Evolutionary conservation across 2,888 invertebrate genomes (phyloP), one percentile per base, ranked within the genome.

Genomic region (Schrankia costaestrigalis): DNA sequence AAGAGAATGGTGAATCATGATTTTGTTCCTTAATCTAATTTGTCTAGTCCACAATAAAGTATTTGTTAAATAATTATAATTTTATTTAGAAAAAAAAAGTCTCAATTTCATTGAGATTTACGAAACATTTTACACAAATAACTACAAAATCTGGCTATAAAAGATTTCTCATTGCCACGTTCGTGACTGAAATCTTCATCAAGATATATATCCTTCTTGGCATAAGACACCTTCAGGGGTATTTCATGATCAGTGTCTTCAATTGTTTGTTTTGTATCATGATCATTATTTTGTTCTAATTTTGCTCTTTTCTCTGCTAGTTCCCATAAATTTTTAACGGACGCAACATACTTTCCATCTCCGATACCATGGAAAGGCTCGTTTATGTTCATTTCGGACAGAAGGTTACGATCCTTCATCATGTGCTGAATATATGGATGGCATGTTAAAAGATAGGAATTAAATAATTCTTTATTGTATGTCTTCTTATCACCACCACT

Each of bases 21-120:
- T 71, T 58, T 26, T 60, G 54, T 62, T 60, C 49, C 53, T 64
- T 50, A 46, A 53, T 60, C 51, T 61, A 67, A 63, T 63, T 59
- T 63, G 46, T 81, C 83, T 85, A 86, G 85, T 86, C 82, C 60
- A 60, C 38, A 79, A 73, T 82, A 79, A 82, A 83, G 58, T 64
- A 64, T 63, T 63, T 69, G 71, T 70, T 65, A 55, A 60, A 47
- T 50, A 51, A 40, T 43, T 32, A 11, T 12, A 18, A 27, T 9
- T 10, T 42, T 34, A 35, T 36, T 54, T 51, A 46, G 38, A 52
- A 38, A 58, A 15, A 27, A 41, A 42, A 24, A 10, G 11, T 10
- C 11, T 7, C 23, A 59, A 27, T 31, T 22, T 32, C 58, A 53
- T 18, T n/a, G n/a, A n/a, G 56, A 64, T 54, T 67, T 83, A 17